phyloP scores from a whole-genome alignment of 2,113 vertebrate genomes.

The Lutjanus erythropterus region DNA sequence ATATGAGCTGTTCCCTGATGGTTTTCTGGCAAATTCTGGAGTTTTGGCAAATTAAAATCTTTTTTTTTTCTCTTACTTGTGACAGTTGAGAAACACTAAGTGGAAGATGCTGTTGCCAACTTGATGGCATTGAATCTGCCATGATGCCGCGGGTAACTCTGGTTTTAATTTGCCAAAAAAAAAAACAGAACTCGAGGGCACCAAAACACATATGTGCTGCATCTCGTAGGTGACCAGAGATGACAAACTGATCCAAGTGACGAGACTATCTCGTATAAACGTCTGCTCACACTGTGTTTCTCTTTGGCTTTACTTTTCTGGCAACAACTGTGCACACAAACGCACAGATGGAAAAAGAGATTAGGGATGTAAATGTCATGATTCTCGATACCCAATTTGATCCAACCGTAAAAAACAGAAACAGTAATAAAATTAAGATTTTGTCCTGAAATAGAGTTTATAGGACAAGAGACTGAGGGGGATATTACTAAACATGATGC shows the following conservation, averaged over 20 bases:
- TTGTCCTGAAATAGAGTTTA: too few species aligned
- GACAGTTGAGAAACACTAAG: constrained; percentile 13
- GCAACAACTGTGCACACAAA: background rate
- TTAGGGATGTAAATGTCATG: too few species aligned
- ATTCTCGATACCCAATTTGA: too few species aligned
- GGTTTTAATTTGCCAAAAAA: background rate
- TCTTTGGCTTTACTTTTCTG: background rate
- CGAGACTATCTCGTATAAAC: background rate
- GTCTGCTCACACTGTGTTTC: background rate
- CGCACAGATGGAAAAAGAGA: background rate
- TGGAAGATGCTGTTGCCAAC: constrained; percentile 16
- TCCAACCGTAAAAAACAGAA: too few species aligned
- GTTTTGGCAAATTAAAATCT: constrained; percentile 24
- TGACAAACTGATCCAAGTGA: background rate
- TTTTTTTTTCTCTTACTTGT: background rate
- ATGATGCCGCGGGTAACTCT: background rate
- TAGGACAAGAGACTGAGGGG: too few species aligned
- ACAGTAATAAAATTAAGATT: too few species aligned
- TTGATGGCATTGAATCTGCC: constrained; percentile 6
- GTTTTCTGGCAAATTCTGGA: constrained; percentile 4
- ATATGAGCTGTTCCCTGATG: background rate
- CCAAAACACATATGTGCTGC: background rate
- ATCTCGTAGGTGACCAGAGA: background rate
- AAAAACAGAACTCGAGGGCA: background rate
- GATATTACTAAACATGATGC: too few species aligned